A percentile compares a stretch with the other conserved stretches of the same genome.
Evolutionary conservation across 2,797 vertebrate genomes (phyloP).

Genomic region (Channallabes apus): DNA sequence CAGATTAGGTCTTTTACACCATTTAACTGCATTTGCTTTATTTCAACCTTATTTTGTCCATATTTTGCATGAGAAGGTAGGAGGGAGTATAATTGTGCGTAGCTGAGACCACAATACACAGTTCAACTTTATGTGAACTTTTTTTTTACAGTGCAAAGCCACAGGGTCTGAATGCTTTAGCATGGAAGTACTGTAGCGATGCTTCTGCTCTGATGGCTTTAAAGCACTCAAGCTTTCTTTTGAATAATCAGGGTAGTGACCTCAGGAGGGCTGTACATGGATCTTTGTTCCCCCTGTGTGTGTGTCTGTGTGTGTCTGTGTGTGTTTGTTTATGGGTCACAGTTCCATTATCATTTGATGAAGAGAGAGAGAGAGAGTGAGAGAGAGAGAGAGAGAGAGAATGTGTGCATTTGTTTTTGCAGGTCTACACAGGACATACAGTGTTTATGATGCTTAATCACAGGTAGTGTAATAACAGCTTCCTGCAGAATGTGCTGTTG

Average conservation of each 20-base stretch:
- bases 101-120: background rate
- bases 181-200: background rate
- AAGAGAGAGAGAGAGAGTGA: background rate
- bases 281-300: background rate
- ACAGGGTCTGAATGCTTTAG: conserved; percentile 4
- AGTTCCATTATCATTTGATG: background rate
- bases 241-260: background rate
- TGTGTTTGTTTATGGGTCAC: background rate
- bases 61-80: background rate
- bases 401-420: background rate
- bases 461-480: conserved; percentile 19
- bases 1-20: background rate
- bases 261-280: background rate
- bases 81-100: background rate
- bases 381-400: no score
- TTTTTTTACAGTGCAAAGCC: background rate
- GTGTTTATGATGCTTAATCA: conserved; percentile 37
- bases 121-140: background rate
- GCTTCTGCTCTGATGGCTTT: conserved; percentile 18
- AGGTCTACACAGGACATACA: conserved; percentile 8
- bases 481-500: background rate
- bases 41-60: background rate
- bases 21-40: background rate
- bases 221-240: conserved; percentile 32
- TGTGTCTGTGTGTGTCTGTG: background rate